These are phyloP conservation scores for Callimorpha dominula DNA, from an alignment of 2,888 invertebrate genomes.

Conservation along the genomic window DNA sequence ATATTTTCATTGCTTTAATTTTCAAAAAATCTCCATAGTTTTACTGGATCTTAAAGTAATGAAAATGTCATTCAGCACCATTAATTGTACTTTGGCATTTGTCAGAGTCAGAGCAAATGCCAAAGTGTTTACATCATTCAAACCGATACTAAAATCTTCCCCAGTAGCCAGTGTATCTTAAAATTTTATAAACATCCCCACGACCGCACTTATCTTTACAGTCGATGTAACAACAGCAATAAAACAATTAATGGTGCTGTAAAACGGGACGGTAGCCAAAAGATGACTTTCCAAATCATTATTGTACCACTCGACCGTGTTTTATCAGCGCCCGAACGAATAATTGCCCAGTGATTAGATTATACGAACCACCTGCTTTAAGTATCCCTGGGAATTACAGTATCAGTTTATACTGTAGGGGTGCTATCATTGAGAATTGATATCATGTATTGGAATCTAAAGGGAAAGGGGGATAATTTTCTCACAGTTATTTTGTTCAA, in stretches of 20 bases:
- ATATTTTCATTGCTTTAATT: no score
- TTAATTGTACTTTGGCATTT: no score
- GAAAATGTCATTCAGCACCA: no score
- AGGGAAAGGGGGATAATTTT: slow-evolving; percentile 50
- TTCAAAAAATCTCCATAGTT: no score
- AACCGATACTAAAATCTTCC: slow-evolving; percentile 41
- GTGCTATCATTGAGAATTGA: slow-evolving; percentile 33
- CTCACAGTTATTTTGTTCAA: slow-evolving; percentile 43
- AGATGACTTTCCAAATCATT: slow-evolving; percentile 59
- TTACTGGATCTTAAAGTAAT: no score
- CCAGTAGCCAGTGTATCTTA: slow-evolving; percentile 54
- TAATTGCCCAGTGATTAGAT: slow-evolving; percentile 54
- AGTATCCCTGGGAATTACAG: slow-evolving; percentile 64
- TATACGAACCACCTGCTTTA: slow-evolving; percentile 61
- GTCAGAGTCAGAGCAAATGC: slow-evolving; percentile 6
- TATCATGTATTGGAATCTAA: slow-evolving; percentile 52
- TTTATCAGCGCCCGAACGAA: slow-evolving; percentile 58
- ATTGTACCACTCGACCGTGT: slow-evolving; percentile 60
- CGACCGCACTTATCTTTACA: slow-evolving; percentile 75
- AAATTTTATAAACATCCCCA: slow-evolving; percentile 74
- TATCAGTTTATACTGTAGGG: slow-evolving; percentile 30
- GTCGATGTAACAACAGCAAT: slow-evolving; percentile 71
- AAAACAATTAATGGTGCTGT: slow-evolving; percentile 81
- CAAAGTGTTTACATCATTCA: slow-evolving; percentile 38
- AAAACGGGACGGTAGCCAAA: slow-evolving; percentile 74